Evolutionary conservation across 2,113 vertebrate species (phyloP).

Genomic region (Halichoerus grypus): DNA sequence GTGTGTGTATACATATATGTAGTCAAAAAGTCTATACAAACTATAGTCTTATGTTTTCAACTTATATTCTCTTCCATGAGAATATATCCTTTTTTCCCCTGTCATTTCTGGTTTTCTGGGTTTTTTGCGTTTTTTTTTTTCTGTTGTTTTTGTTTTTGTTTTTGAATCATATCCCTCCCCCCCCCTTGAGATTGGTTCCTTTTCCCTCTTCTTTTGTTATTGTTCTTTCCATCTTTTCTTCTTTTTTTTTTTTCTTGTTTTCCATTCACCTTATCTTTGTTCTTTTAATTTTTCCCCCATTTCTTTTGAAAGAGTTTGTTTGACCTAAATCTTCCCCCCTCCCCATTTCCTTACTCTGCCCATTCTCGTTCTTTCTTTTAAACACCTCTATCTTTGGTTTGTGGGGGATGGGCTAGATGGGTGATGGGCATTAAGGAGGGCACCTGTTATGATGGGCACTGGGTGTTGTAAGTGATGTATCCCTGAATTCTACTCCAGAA

Average conservation of each 20-base stretch:
- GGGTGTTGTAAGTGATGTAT: neutral
- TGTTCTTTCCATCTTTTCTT: neutral
- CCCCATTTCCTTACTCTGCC: neutral
- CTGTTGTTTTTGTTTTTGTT: neutral
- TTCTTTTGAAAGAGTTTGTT: neutral
- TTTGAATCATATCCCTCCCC: neutral
- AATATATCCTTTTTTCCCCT: neutral
- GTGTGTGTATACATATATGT: neutral
- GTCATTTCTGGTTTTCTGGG: neutral
- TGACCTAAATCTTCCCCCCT: neutral
- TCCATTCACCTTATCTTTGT: neutral
- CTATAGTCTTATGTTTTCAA: neutral
- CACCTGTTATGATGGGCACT: neutral
- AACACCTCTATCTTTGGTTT: neutral
- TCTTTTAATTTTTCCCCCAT: neutral
- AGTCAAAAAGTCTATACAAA: neutral
- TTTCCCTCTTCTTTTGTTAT: neutral
- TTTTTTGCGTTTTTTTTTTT: neutral
- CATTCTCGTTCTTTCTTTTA: slow-evolving; percentile 35
- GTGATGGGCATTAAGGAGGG: neutral
- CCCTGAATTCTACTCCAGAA: neutral
- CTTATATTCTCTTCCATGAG: neutral
- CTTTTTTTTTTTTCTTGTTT: neutral
- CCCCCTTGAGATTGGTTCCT: neutral
- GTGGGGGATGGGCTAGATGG: neutral